A percentile compares a stretch with the other conserved stretches of the same genome.
Evolutionary conservation across 2,797 vertebrate genomes (phyloP).

Genomic region (Sphenopsis melanotis): DNA sequence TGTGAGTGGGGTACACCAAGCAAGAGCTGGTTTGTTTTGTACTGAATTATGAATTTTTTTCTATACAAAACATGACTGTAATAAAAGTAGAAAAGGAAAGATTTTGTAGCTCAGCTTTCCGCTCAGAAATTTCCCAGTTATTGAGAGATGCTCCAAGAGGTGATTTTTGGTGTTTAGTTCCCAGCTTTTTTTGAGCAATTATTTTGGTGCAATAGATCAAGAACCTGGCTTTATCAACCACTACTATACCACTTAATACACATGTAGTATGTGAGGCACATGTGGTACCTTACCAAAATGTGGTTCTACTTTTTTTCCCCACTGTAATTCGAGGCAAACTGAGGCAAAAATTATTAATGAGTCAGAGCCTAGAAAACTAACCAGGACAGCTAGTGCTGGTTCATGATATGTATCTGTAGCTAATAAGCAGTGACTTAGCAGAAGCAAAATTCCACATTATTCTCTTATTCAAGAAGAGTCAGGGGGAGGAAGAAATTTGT

Average conservation of each 20-base stretch:
- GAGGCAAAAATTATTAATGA: neutral
- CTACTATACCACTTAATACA: neutral
- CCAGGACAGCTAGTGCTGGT: neutral
- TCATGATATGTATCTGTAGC: neutral
- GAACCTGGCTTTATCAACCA: neutral
- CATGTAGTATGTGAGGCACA: too few relatives aligned
- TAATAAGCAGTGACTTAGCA: neutral
- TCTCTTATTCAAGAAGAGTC: neutral
- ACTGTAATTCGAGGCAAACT: neutral
- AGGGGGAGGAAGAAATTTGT: neutral
- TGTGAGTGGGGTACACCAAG: constrained; percentile 7
- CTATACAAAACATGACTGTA: neutral
- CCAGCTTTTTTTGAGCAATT: neutral
- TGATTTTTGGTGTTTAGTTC: neutral
- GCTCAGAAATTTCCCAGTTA: neutral
- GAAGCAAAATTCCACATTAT: neutral
- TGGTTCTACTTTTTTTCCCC: neutral
- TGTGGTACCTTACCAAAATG: neutral
- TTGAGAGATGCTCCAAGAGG: neutral
- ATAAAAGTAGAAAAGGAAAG: neutral
- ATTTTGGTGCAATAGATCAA: neutral
- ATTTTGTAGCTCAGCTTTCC: neutral
- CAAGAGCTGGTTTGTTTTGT: constrained; percentile 25
- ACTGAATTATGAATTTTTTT: constrained; percentile 27
- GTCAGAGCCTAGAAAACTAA: neutral